Base-by-base conservation (phyloP, 2,888 invertebrate species). In the Oxytorus armatus region DNA sequence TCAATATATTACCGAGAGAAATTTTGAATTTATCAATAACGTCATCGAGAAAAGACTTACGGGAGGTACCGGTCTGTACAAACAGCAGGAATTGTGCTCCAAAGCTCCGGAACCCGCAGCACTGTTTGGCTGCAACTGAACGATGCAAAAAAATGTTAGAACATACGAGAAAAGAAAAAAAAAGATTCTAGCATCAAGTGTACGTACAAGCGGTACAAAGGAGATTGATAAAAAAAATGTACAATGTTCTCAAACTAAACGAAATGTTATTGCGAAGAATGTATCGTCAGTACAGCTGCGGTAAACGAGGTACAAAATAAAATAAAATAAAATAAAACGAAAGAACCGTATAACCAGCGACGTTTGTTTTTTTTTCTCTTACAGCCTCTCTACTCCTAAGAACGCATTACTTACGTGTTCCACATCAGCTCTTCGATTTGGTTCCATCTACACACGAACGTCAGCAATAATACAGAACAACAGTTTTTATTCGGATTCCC, bases 101-200 rank as follows among this genome's bases (percentile, higher is more conserved):
- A 99, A 92, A 7, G 99, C 98, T 49, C 98, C 98, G 1, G 98
- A 98, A 2, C 98, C 98, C 68, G 98, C 97, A 4, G 98, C 98
- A 91, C 98, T 98, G 89, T 98, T 96, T 1, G 98, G 97, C 92
- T 98, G 97, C 55, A 99, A 93, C 98, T 99, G 93, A 44, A 93
- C 14, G 25, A 92, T 82, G 77, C 85, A 66, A 76, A 10, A 29
- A 57, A 61, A 7, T 66, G 23, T 18, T 74, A 33, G 2, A 39
- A n/a, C 11, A 59, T 59, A 18, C 10, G 21, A 42, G 5, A 5
- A 25, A 59, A 42, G 29, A 63, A 77, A 79, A 36, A 7, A 77
- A 68, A 29, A 61, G 80, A 73, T 21, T 66, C 23, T 33, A 78
- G 49, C 51, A 42, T 29, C 39, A 63, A 44, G 8, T 68, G 21